Base-by-base conservation (phyloP, 2,113 vertebrate species). In the Bujurquina vittata region DNA sequence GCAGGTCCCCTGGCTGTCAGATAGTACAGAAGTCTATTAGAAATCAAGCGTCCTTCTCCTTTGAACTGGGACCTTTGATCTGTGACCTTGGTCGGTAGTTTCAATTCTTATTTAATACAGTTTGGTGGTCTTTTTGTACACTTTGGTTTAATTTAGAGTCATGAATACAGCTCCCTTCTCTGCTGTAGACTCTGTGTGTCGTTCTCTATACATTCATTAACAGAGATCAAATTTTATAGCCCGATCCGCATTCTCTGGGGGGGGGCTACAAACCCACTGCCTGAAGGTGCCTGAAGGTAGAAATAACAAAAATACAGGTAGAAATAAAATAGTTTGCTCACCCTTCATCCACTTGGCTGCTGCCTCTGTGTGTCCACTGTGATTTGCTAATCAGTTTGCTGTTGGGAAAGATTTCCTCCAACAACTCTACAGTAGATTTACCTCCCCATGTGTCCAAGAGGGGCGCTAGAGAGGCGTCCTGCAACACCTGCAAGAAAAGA, bases 381-480 rank as follows among this genome's bases (percentile, higher is more conserved):
- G 72, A 78, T 75, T 77, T 67, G 1, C 80, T 85, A 35, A 84
- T 72, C 23, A 37, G 15, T 69, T 33, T 33, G 91, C 74, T 94
- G 26, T 91, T 87, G 4, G 96, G 95, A 91, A 99, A 99, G 73
- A 98, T 94, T 29, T 97, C 97, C 92, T 97, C 97, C 97, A 99
- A 97, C 33, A 99, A 92, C 77, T 99, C 97, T 84, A 98, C 95
- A 1, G 97, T 97, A 33, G 95, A 98, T 93, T 97, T 97, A 93
- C 96, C 94, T 43, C 95, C 95, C 92, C 96, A 97, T 9, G 96
- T 96, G 15, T 98, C 97, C 86, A 99, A 88, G 77, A 99, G 96
- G 31, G 96, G 94, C 2, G 94, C 96, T 82, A 99, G 94, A 77
- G 97, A 97, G 84, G 94, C 94, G 87, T 99, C 98, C 84, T 94